Percentiles rank a stretch among this genome's conserved stretches.
Evolutionary conservation across 2,113 vertebrate species (phyloP).

Genomic region (Melospiza georgiana): DNA sequence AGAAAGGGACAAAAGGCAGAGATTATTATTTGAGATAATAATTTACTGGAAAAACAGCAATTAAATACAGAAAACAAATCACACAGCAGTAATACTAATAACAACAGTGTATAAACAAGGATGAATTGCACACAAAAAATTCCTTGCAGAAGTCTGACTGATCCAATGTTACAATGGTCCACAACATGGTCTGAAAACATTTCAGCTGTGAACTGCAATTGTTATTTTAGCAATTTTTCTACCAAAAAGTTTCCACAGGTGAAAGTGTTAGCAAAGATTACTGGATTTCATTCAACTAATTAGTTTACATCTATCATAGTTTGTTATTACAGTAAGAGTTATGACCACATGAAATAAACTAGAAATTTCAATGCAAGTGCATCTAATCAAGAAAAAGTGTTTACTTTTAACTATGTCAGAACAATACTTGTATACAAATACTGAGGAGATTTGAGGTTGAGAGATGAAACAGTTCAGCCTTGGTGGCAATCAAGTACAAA

Average conservation of each 20-base stretch:
- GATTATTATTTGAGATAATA: neutral
- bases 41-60: neutral
- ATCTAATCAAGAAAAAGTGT: neutral
- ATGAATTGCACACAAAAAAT: neutral
- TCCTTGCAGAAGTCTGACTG: neutral
- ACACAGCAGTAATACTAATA: neutral
- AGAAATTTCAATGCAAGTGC: neutral
- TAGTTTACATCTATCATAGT: neutral
- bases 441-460: neutral
- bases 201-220: neutral
- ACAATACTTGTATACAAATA: neutral
- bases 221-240: neutral
- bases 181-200: fast-evolving
- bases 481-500: neutral
- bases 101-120: neutral
- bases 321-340: neutral
- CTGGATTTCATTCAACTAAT: neutral
- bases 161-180: neutral
- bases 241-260: neutral
- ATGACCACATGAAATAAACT: neutral
- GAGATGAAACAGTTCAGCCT: neutral
- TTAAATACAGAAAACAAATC: neutral
- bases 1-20: neutral
- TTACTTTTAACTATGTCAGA: neutral
- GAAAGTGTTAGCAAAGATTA: neutral